phyloP scores from a whole-genome alignment of 1,140 invertebrate genomes.

The Doryteuthis pealeii region DNA sequence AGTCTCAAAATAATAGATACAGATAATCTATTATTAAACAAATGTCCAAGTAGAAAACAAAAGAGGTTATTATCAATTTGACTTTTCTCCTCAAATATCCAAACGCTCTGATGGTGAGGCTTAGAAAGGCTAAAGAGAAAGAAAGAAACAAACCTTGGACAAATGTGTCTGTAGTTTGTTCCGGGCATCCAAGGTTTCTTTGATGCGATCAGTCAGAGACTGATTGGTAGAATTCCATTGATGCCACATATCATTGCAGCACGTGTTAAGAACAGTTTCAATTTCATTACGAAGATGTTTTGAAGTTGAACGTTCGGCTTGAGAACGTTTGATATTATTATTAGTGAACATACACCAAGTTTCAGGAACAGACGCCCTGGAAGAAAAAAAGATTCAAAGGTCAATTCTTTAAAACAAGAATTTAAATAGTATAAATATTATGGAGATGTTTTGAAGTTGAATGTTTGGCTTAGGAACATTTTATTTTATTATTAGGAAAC shows the following conservation, averaged over 20 bases:
- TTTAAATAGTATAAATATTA: too few species aligned
- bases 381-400: too few species aligned
- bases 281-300: constrained; percentile 76
- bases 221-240: constrained; percentile 73
- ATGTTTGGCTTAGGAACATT: constrained; percentile 82
- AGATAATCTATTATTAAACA: too few species aligned
- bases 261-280: constrained; percentile 79
- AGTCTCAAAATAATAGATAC: too few species aligned
- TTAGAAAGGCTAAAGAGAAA: too few species aligned
- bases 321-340: constrained; percentile 79
- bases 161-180: constrained; percentile 84
- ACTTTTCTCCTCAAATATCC: too few species aligned
- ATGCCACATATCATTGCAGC: constrained; percentile 85
- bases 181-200: constrained; percentile 57
- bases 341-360: constrained; percentile 87
- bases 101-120: too few species aligned
- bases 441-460: constrained; percentile 79
- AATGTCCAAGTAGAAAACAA: too few species aligned
- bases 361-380: constrained; percentile 77
- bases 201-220: constrained; percentile 54
- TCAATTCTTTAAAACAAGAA: too few species aligned
- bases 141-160: constrained; percentile 69
- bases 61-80: too few species aligned
- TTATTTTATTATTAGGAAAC: constrained; percentile 79
- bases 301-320: constrained; percentile 80